Base-by-base conservation (phyloP, 1,140 invertebrate species). In the Aphaenogaster ashmeadi region DNA sequence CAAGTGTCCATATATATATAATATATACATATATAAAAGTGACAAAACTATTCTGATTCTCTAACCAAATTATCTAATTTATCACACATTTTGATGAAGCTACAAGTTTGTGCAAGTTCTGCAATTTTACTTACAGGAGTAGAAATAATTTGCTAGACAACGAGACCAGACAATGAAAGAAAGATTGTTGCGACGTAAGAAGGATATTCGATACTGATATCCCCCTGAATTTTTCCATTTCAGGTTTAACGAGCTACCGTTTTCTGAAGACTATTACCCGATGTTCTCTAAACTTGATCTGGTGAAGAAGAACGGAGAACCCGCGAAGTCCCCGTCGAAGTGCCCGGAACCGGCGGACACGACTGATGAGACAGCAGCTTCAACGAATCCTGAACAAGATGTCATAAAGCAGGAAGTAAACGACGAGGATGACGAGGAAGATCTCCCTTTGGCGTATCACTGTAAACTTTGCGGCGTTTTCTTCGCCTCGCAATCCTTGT, bases 221-320 rank as follows among this genome's bases (percentile, higher is more conserved):
- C 88, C 87, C 74, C 91, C 86, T 92, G 89, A 93, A 93, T 93
- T 95, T 95, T 94, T 93, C 92, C 80, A 92, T 95, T 95, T 91
- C 95, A 95, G 95, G 91, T 95, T 91, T 91, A 90, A 88, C 72
- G 91, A 91, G 78, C 87, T 92, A 86, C 72, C 88, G 66, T 94
- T 89, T 83, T 54, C 94, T 80, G 93, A 94, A 87, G 92, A 91
- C 21, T 93, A 93, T 93, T 94, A 90, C 69, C 90, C 93, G 71
- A 92, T 94, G 91, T 92, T 93, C 72, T 80, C 92, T 38, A 94
- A 94, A 86, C 90, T 94, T 81, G 94, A 95, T 6, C 88, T 93
- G 83, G 62, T 91, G 89, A 94, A 93, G 91, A 94, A 93, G 88
- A 89, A 91, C 58, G 67, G 47, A 0, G 75, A 81, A 41, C 27